Base-by-base conservation (phyloP, 64 coral and sea anemone genomes). In the Cladopsammia gracilis region DNA sequence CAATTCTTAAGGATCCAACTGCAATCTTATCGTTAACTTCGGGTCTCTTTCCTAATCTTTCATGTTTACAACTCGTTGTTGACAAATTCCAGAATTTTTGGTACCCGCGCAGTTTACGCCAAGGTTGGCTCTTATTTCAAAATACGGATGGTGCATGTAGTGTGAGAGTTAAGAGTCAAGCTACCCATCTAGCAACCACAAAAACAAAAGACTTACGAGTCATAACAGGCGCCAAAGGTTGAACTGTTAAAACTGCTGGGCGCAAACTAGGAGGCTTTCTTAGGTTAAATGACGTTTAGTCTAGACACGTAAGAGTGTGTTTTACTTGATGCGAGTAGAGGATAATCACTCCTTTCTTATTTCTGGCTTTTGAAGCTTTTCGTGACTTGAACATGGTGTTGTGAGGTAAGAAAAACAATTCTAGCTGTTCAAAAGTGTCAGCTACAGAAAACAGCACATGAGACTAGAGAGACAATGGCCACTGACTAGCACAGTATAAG, bases 61-160 rank as follows among this genome's bases (percentile, higher is more conserved):
- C 34, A 34, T 47, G 34, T 62, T 82, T 34, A 42, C 25, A 26
- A 4, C 25, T 5, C 16, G 5, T 1, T 15, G 16, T 61, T 44
- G 20, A 84, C 0, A 67, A 67, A 68, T 67, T 48, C 19, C 16
- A 67, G 80, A 45, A 84, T 25, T 64, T 69, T 47, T 64, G 43
- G 58, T 45, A 67, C 60, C 80, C 3, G 60, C 11, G 2, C 18
- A 45, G 13, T 84, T 68, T 62, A 84, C 80, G 11, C 19, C 46
- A 50, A 84, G 34, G 44, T 84, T 84, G 61, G 60, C 46, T 68
- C 8, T n/a, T 43, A 19, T 23, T 64, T 13, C 6, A 84, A 66
- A 84, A 84, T 59, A 84, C n/a, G 46, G 18, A 48, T 62, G 80
- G 61, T 84, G 61, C 62, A 16, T 49, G 80, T 67, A 22, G 26